A percentile compares a stretch with the other conserved stretches of the same genome.
phyloP scores from a whole-genome alignment of 2,888 invertebrate genomes.

The Apeira syringaria region DNA sequence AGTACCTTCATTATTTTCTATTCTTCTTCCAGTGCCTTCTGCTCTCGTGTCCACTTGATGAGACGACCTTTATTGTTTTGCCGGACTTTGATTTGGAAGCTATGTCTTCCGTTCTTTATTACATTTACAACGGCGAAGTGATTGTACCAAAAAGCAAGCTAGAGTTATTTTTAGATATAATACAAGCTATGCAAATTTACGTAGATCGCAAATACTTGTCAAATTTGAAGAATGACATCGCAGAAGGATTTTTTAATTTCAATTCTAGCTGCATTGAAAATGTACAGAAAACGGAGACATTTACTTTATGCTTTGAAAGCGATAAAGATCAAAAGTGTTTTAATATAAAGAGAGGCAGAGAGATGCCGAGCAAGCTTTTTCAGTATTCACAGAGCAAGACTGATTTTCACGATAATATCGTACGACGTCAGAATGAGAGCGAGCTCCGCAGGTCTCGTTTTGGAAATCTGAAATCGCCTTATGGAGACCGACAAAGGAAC shows the following conservation, averaged over 20 bases:
- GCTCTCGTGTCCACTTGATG: constrained; percentile 58
- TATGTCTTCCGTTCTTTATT: constrained; percentile 85
- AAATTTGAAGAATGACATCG: constrained; percentile 32
- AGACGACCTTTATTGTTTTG: constrained; percentile 84
- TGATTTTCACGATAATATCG: constrained; percentile 46
- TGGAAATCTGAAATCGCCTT: constrained; percentile 57
- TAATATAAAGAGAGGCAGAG: constrained; percentile 50
- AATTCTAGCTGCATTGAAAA: constrained; percentile 25
- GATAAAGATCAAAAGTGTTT: constrained; percentile 39
- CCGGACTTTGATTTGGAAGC: constrained; percentile 86
- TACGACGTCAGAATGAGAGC: constrained; percentile 47
- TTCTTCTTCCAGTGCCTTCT: constrained; percentile 55
- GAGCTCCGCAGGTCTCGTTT: constrained; percentile 48
- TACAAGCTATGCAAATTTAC: constrained; percentile 71
- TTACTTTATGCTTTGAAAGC: constrained; percentile 39
- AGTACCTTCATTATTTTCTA: neutral
- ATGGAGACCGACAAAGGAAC: constrained; percentile 66
- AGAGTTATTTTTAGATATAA: constrained; percentile 83
- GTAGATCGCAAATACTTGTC: constrained; percentile 57
- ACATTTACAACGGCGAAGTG: constrained; percentile 87
- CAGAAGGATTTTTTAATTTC: constrained; percentile 28
- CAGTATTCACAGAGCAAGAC: constrained; percentile 41
- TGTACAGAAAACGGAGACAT: constrained; percentile 36
- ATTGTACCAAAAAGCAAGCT: constrained; percentile 82
- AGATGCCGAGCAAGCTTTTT: constrained; percentile 36